phyloP scores from a whole-genome alignment of 2,888 invertebrate genomes.

The Tenthredo notha region DNA sequence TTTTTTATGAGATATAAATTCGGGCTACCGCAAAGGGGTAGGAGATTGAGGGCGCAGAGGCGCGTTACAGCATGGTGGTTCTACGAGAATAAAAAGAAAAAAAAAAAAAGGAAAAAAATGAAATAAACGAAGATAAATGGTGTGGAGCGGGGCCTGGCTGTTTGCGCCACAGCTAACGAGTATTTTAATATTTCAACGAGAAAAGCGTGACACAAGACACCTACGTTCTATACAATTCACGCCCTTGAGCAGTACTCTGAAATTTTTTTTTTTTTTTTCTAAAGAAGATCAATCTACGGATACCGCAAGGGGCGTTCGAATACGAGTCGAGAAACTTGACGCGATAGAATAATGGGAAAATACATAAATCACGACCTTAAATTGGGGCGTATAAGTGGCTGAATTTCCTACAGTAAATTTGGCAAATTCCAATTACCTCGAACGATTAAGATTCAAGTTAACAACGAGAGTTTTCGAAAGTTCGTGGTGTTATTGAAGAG shows the following conservation, averaged over 20 bases:
- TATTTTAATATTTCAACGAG: slow-evolving; percentile 39
- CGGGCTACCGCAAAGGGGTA: not conserved
- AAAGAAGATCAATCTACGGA: not conserved
- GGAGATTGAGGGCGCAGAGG: not conserved
- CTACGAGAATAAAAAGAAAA: not conserved
- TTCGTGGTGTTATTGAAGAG: not conserved
- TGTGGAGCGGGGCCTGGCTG: not conserved
- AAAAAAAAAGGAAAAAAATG: not conserved
- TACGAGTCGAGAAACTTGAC: not conserved
- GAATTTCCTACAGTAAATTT: not conserved
- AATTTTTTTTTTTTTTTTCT: too few relatives aligned
- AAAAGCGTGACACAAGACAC: slow-evolving; percentile 11
- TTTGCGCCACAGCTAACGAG: slow-evolving; percentile 41
- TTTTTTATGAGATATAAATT: not conserved
- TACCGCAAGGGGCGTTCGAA: not conserved
- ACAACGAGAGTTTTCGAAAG: not conserved
- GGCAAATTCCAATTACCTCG: not conserved
- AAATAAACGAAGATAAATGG: slow-evolving; percentile 47
- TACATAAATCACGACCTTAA: not conserved
- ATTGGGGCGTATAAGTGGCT: not conserved
- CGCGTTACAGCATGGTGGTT: slow-evolving; percentile 15
- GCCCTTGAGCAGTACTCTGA: not conserved
- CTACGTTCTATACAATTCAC: not conserved
- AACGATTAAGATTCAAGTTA: not conserved
- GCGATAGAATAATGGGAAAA: not conserved